These are phyloP conservation scores for Sciaenops ocellatus DNA, from an alignment of 2,797 vertebrate genomes.

Conservation along the genomic window DNA sequence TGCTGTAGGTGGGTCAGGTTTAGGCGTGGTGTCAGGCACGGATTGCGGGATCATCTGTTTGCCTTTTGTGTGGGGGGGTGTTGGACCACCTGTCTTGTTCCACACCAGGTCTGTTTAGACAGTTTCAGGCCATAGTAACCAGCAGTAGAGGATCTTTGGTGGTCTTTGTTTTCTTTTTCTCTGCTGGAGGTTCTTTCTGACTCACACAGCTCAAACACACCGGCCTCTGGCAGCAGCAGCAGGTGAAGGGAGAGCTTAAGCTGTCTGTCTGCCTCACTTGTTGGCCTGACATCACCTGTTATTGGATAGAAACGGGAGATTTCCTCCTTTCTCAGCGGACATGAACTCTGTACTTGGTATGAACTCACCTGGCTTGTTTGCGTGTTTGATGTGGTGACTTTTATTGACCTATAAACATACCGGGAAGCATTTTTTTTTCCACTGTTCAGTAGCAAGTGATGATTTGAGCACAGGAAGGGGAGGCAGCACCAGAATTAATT, in stretches of 20 bases:
- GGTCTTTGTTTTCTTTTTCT: slow-evolving; percentile 70
- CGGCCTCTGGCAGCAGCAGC: slow-evolving; percentile 24
- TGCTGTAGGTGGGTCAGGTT: slow-evolving; percentile 57
- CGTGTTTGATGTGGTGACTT: background rate
- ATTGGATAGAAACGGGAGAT: background rate
- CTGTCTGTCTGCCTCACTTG: background rate
- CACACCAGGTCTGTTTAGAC: slow-evolving; percentile 54
- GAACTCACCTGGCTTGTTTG: background rate
- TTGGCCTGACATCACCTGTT: background rate
- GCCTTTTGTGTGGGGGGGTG: slow-evolving; percentile 15
- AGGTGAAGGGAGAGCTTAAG: slow-evolving; percentile 23
- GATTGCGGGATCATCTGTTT: slow-evolving; percentile 71
- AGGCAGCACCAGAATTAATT: background rate
- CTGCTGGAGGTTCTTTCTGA: slow-evolving; percentile 42
- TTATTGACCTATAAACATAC: background rate
- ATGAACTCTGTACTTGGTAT: background rate
- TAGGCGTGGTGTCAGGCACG: slow-evolving; percentile 45
- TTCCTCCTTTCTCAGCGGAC: background rate
- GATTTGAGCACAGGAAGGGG: background rate
- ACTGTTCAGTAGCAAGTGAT: background rate
- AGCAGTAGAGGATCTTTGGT: slow-evolving; percentile 66
- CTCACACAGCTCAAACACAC: slow-evolving; percentile 17
- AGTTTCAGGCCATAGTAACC: slow-evolving; percentile 39
- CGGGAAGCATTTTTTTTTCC: background rate
- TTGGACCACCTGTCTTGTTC: slow-evolving; percentile 76